A percentile compares a stretch with the other conserved stretches of the same genome.
phyloP scores from a whole-genome alignment of 2,113 vertebrate genomes.

The Corythaixoides concolor region DNA sequence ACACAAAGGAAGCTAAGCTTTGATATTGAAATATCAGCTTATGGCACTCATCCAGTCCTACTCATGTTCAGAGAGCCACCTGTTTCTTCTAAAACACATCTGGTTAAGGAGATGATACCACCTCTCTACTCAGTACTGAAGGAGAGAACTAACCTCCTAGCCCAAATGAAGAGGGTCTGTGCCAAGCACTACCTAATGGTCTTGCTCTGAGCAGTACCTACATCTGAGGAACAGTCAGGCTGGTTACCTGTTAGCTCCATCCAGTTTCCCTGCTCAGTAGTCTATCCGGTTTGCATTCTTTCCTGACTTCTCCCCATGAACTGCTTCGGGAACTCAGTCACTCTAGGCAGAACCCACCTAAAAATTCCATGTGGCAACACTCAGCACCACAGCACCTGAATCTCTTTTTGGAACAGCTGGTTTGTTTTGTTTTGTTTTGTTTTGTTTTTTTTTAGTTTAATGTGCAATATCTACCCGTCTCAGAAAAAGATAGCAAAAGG shows the following conservation, averaged over 20 bases:
- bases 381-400: background rate
- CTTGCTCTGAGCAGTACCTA: background rate
- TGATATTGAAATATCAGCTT: background rate
- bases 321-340: background rate
- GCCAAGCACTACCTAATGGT: background rate
- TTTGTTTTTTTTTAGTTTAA: background rate
- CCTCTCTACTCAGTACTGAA: background rate
- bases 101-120: background rate
- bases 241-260: no score
- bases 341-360: background rate
- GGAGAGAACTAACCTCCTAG: background rate
- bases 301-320: background rate
- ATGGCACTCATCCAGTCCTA: background rate
- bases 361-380: accelerated
- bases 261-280: background rate
- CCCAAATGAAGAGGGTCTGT: background rate
- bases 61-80: background rate
- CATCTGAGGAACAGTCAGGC: background rate
- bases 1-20: background rate
- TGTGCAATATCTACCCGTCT: background rate
- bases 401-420: accelerated
- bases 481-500: background rate
- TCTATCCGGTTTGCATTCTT: background rate
- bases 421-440: no score
- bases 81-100: background rate